Percentiles rank a stretch among this genome's conserved stretches.
phyloP scores from a whole-genome alignment of 2,888 invertebrate genomes.

The Chorisops tibialis region DNA sequence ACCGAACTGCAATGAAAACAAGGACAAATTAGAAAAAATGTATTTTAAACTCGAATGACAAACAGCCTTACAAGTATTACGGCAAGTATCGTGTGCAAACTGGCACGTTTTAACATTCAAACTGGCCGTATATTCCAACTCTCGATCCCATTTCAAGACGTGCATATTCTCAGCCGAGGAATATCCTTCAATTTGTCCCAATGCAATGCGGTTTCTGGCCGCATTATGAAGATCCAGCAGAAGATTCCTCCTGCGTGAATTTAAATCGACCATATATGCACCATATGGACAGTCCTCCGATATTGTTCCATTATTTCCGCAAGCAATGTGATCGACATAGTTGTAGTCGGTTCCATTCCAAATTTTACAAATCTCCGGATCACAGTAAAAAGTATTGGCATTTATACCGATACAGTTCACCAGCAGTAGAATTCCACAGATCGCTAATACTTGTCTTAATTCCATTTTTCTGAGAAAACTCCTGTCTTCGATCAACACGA shows the following conservation, averaged over 20 bases:
- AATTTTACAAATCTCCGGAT: slow-evolving; percentile 41
- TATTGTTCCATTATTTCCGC: slow-evolving; percentile 41
- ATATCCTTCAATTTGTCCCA: slow-evolving; percentile 43
- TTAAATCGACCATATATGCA: slow-evolving; percentile 42
- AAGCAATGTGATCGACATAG: slow-evolving; percentile 42
- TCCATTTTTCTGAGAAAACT: too few species aligned
- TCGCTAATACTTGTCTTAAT: not conserved
- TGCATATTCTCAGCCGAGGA: slow-evolving; percentile 45
- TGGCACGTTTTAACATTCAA: slow-evolving; percentile 45
- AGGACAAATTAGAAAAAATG: not conserved
- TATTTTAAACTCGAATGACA: not conserved
- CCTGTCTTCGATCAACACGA: too few species aligned
- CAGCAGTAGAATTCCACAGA: not conserved
- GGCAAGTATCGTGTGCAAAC: slow-evolving; percentile 46
- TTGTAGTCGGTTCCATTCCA: slow-evolving; percentile 45
- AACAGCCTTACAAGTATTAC: slow-evolving; percentile 44
- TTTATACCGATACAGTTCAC: not conserved
- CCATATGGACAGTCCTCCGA: slow-evolving; percentile 24
- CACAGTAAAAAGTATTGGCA: slow-evolving; percentile 38
- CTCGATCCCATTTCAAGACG: slow-evolving; percentile 45
- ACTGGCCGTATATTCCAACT: slow-evolving; percentile 44
- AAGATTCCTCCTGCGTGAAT: slow-evolving; percentile 43
- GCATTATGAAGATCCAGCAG: slow-evolving; percentile 48
- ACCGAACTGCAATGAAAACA: slow-evolving; percentile 34
- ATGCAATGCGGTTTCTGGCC: slow-evolving; percentile 44